These are phyloP conservation scores for Prunella strophiata DNA, from an alignment of 2,797 vertebrate genomes.

Conservation along the genomic window DNA sequence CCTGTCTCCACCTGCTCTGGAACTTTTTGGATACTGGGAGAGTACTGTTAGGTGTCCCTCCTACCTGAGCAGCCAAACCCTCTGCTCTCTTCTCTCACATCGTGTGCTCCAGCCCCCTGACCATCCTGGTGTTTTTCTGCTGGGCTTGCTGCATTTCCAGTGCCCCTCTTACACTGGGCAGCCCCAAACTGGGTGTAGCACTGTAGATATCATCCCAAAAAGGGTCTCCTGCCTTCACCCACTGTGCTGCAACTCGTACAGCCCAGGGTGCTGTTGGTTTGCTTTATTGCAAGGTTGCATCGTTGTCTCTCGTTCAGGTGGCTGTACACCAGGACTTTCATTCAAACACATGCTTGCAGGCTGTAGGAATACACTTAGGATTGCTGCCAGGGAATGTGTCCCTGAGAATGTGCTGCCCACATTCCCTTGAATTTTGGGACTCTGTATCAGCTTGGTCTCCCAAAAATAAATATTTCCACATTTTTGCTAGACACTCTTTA, in stretches of 20 bases:
- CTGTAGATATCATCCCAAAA: neutral
- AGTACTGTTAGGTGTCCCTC: neutral
- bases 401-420: neutral
- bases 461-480: neutral
- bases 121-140: neutral
- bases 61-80: neutral
- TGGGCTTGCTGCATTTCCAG: neutral
- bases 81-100: neutral
- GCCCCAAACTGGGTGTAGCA: neutral
- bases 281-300: neutral
- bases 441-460: neutral
- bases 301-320: neutral
- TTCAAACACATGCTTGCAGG: neutral
- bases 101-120: accelerated
- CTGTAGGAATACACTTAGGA: neutral
- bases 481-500: neutral
- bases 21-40: neutral
- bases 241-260: neutral
- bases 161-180: neutral
- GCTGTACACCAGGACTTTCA: neutral
- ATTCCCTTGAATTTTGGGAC: neutral
- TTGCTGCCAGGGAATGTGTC: neutral
- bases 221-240: neutral
- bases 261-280: neutral
- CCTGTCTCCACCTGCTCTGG: neutral